Evolutionary conservation across 2,797 vertebrate species (phyloP).

Genomic region (Acanthopagrus latus): DNA sequence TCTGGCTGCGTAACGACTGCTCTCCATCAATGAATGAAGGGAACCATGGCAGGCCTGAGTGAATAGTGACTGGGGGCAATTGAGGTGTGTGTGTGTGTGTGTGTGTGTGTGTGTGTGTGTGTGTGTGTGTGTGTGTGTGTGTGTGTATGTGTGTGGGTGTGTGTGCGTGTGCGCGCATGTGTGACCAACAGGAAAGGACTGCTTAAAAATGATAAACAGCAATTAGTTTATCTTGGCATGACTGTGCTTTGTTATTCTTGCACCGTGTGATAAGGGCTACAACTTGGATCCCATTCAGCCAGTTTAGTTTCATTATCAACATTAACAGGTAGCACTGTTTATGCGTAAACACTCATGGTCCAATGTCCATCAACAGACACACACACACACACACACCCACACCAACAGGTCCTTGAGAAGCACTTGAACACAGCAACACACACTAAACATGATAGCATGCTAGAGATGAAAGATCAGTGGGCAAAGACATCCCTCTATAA

Average conservation of each 20-base stretch:
- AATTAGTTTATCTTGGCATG: slow-evolving; percentile 42
- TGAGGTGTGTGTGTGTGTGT: slow-evolving; percentile 27
- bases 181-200: slow-evolving; percentile 24
- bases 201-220: slow-evolving; percentile 39
- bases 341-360: slow-evolving; percentile 20
- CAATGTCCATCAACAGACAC: slow-evolving; percentile 20
- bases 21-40: slow-evolving; percentile 62
- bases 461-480: slow-evolving; percentile 61
- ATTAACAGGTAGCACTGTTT: slow-evolving; percentile 10
- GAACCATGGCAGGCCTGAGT: slow-evolving; percentile 35
- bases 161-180: too few relatives aligned
- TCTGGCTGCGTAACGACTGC: slow-evolving; percentile 69
- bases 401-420: slow-evolving; percentile 49
- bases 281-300: slow-evolving; percentile 28
- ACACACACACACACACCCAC: slow-evolving; percentile 1
- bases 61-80: slow-evolving; percentile 50
- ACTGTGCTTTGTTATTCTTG: slow-evolving; percentile 19
- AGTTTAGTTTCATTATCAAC: slow-evolving; percentile 16
- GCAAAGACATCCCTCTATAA: slow-evolving; percentile 70
- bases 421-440: slow-evolving; percentile 58
- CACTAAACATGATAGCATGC: slow-evolving; percentile 60
- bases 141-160: neutral
- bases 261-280: slow-evolving; percentile 31
- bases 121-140: too few relatives aligned
- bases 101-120: neutral